phyloP scores from a whole-genome alignment of 2,888 invertebrate genomes.

The Oscheius sp. region DNA sequence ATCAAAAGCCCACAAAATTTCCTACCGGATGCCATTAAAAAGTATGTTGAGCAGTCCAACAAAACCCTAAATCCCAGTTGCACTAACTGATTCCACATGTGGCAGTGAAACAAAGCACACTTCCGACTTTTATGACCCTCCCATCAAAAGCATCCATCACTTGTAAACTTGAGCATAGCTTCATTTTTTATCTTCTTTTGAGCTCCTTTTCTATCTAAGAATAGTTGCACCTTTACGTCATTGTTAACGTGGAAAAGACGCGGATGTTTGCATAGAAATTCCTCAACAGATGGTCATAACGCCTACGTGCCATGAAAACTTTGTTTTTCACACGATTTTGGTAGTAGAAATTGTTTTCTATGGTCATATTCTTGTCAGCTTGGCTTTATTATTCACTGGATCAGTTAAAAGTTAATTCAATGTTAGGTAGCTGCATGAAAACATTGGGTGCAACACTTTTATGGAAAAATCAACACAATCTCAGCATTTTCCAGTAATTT shows the following conservation, averaged over 20 bases:
- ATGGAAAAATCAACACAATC: too few relatives aligned
- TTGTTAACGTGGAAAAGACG: neutral
- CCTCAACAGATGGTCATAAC: conserved; percentile 30
- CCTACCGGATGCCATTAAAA: too few relatives aligned
- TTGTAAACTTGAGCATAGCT: neutral
- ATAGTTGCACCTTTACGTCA: neutral
- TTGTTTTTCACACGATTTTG: neutral
- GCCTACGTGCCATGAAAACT: neutral
- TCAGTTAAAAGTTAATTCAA: too few relatives aligned
- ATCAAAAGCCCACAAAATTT: too few relatives aligned
- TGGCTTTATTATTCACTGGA: neutral
- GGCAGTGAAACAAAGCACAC: conserved; percentile 23
- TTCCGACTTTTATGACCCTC: conserved; percentile 25
- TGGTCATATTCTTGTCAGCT: neutral
- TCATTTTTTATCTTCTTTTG: neutral
- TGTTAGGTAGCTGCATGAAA: too few relatives aligned
- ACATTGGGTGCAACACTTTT: too few relatives aligned
- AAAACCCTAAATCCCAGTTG: conserved; percentile 16
- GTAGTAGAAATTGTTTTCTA: conserved; percentile 1
- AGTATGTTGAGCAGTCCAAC: too few relatives aligned
- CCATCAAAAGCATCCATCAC: conserved; percentile 7
- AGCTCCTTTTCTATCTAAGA: neutral
- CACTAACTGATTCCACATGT: conserved; percentile 31
- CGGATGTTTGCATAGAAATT: conserved; percentile 19
- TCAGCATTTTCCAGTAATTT: too few relatives aligned